Percentiles rank a stretch among this genome's conserved stretches.
Evolutionary conservation across 2,113 vertebrate genomes (phyloP).

Genomic region (Xiphophorus hellerii): DNA sequence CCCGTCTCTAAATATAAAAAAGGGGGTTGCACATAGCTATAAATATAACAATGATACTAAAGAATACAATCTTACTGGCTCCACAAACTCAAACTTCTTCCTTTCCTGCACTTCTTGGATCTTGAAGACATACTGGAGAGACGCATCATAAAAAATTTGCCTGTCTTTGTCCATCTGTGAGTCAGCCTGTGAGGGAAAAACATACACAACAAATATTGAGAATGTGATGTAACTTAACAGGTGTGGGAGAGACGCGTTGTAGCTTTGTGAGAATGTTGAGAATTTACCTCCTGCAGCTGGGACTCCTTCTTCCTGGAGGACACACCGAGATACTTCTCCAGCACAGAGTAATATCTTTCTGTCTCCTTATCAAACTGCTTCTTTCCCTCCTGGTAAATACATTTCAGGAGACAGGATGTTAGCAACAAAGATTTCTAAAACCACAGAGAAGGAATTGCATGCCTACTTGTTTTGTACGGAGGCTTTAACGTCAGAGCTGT

Average conservation of each 20-base stretch:
- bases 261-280: background rate
- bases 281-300: conserved; percentile 92
- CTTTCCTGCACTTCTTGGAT: conserved; percentile 99
- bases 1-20: background rate
- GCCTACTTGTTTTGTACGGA: background rate
- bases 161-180: conserved; percentile 92
- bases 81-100: conserved; percentile 99
- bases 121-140: conserved; percentile 97
- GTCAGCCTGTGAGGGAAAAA: conserved; percentile 85
- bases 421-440: background rate
- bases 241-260: background rate
- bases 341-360: conserved; percentile 94
- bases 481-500: too few species aligned
- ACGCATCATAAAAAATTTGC: conserved; percentile 95
- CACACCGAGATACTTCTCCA: conserved; percentile 96
- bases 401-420: conserved; percentile 14
- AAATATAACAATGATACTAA: background rate
- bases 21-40: too few species aligned
- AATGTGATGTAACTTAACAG: background rate
- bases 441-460: background rate
- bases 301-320: conserved; percentile 98
- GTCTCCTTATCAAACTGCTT: conserved; percentile 99
- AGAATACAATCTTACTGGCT: conserved; percentile 85
- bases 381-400: conserved; percentile 89
- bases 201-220: conserved; percentile 11